Base-by-base conservation (phyloP, 2,888 invertebrate genomes). In the Idaea aversata region DNA sequence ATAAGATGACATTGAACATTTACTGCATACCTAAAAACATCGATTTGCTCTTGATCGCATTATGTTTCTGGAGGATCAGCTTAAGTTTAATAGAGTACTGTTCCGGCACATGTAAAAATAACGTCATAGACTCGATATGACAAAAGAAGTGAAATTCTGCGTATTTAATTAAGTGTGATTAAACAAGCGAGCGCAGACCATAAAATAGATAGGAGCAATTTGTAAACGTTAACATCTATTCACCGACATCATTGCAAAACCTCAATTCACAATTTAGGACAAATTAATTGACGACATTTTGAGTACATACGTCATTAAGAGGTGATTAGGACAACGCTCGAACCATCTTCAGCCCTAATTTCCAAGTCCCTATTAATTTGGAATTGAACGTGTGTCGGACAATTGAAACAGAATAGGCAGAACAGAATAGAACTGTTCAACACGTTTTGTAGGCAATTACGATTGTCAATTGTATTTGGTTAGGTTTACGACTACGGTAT, bases 371-470 rank as follows among this genome's bases (percentile, higher is more conserved):
- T 83, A 86, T 88, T 88, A 87, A 87, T 85, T 84, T 82, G 68
- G 66, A 70, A 85, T 85, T 81, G 87, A 83, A 86, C 86, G 86
- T 83, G 86, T 77, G 75, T 75, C 69, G 82, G 83, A 88, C 87
- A 87, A 88, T 86, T 84, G 71, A 66, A 70, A 68, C 67, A 67
- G 72, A 91, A 90, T 88, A 84, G 88, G 82, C 47, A 47, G 47
- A 13, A 47, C 10, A 47, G 67, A 70, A 85, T 85, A 81, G 87
- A 83, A 86, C 86, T 86, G 82, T 86, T 84, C 47, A 84, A 87
- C 86, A 86, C 85, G 84, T 86, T 87, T 83, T 82, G 86, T 71
- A 85, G 85, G 85, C 87, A 89, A 90, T 90, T 87, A 86, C 79
- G 82, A 81, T 76, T 74, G 74, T 79, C 81, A 82, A 86, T 86